Conservation (phyloP, 92 coral and sea anemone species). For the Anthopleura xanthogrammica region DNA sequence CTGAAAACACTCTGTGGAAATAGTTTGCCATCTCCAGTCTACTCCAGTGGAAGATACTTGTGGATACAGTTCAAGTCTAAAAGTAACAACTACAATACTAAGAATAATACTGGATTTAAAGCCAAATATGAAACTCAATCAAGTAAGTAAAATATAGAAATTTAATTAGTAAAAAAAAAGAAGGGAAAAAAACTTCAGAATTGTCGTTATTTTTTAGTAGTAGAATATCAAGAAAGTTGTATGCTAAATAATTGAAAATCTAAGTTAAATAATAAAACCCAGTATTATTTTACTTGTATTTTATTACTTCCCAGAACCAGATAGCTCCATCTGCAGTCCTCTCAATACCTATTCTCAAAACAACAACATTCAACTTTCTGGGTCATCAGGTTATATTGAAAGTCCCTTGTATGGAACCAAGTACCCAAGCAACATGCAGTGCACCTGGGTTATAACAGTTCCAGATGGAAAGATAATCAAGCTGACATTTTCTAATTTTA, state of each 20-base stretch:
- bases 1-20: slow-evolving; percentile 7
- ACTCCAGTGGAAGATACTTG: slow-evolving; percentile 37
- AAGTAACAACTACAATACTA: background rate
- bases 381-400: slow-evolving; percentile 6
- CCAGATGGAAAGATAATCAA: background rate
- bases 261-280: background rate
- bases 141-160: too few relatives aligned
- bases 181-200: too few relatives aligned
- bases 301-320: background rate
- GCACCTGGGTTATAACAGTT: slow-evolving; percentile 31
- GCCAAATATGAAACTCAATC: background rate
- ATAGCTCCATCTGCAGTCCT: slow-evolving; percentile 6
- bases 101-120: slow-evolving; percentile 3
- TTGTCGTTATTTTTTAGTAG: too few relatives aligned
- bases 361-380: slow-evolving; percentile 13
- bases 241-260: background rate
- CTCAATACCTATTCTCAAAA: slow-evolving; percentile 7
- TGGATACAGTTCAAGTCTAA: slow-evolving; percentile 42
- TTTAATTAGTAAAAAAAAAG: too few relatives aligned
- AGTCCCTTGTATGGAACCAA: slow-evolving; percentile 9
- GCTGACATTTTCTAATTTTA: background rate
- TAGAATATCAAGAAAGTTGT: background rate
- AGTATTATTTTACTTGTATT: background rate
- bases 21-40: slow-evolving; percentile 3
- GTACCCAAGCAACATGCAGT: slow-evolving; percentile 34